Percentiles rank a stretch among this genome's conserved stretches.
These are phyloP conservation scores for Micrasema minimum DNA, from an alignment of 1,140 invertebrate genomes.

Conservation along the genomic window DNA sequence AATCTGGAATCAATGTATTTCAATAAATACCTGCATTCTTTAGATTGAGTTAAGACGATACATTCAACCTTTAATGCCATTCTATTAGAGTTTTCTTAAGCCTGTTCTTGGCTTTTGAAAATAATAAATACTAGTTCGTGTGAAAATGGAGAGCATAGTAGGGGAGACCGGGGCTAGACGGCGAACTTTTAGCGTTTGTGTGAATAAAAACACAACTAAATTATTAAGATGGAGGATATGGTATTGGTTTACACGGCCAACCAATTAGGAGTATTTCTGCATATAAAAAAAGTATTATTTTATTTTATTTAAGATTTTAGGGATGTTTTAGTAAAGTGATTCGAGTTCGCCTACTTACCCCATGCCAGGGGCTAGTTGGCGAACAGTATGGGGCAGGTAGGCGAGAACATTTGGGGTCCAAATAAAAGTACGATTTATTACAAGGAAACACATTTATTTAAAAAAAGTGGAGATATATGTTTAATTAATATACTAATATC, in stretches of 20 bases:
- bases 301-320: constrained; percentile 9
- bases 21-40: no score
- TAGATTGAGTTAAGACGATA: no score
- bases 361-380: constrained; percentile 8
- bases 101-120: no score
- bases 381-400: constrained; percentile 9
- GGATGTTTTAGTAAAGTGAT: constrained; percentile 2
- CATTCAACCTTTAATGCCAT: no score
- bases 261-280: constrained; percentile 8
- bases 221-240: constrained; percentile 9
- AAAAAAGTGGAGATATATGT: not conserved
- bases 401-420: constrained; percentile 9
- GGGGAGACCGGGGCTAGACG: not conserved
- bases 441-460: constrained; percentile 5
- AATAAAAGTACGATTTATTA: constrained; percentile 3
- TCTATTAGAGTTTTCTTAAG: no score
- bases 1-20: no score
- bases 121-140: no score
- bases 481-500: not conserved
- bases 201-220: not conserved
- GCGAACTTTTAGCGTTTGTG: not conserved
- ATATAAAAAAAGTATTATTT: constrained; percentile 4
- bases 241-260: constrained; percentile 1
- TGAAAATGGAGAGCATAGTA: no score
- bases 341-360: constrained; percentile 9